Conservation (phyloP, 2,797 vertebrate genomes). For the Cryptoblepharus egeriae region DNA sequence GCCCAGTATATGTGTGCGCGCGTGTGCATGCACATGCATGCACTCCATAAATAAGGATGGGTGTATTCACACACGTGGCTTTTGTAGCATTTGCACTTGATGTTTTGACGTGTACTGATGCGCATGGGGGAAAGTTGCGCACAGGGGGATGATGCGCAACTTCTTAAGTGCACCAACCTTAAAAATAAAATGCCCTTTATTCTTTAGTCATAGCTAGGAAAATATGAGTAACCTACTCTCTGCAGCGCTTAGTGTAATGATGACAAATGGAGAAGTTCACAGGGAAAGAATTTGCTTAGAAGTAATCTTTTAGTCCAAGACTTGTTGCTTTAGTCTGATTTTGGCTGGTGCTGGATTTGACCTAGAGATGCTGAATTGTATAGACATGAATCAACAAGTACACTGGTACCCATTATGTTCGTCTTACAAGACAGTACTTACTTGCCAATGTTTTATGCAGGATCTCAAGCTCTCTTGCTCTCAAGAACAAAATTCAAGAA, state of each 20-base stretch:
- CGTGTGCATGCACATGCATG: background rate
- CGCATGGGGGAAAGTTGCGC: too few species aligned
- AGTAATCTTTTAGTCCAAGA: conserved; percentile 16
- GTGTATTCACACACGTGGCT: background rate
- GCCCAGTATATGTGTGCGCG: background rate
- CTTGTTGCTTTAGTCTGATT: conserved; percentile 15
- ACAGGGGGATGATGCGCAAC: too few species aligned
- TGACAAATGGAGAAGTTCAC: background rate
- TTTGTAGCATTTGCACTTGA: background rate
- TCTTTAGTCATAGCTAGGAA: background rate
- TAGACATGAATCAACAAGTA: too few species aligned
- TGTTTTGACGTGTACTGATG: background rate
- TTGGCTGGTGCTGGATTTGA: background rate
- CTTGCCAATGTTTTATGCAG: conserved; percentile 68
- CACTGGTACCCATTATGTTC: too few species aligned
- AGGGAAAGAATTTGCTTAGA: conserved; percentile 44
- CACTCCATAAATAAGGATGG: too few species aligned
- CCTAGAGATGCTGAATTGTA: conserved; percentile 42
- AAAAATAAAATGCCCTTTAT: background rate
- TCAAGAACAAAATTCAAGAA: too few species aligned
- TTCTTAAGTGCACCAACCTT: background rate
- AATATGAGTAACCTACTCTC: background rate
- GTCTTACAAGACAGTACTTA: too few species aligned
- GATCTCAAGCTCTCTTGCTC: conserved; percentile 53
- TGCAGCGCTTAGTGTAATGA: conserved; percentile 13